These are phyloP conservation scores for Dendrocopos noguchii DNA, from an alignment of 2,113 vertebrate species.

Conservation along the genomic window DNA sequence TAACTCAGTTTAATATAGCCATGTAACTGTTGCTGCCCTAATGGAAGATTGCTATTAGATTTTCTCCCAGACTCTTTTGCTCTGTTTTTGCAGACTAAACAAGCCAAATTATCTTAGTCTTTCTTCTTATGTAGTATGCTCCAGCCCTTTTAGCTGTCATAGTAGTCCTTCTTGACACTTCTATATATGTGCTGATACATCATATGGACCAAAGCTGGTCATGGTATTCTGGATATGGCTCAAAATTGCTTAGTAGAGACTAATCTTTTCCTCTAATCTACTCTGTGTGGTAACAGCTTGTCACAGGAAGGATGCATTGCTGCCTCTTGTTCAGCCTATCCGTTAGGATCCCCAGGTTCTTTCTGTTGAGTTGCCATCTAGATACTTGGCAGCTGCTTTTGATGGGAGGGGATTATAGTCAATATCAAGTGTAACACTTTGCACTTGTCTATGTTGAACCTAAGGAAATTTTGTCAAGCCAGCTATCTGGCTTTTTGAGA, in stretches of 20 bases:
- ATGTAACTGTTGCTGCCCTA: not conserved
- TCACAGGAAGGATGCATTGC: not conserved
- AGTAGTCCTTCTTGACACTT: not conserved
- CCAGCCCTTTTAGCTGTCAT: not conserved
- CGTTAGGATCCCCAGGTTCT: not conserved
- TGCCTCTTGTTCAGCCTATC: not conserved
- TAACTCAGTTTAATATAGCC: not conserved
- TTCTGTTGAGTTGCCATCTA: not conserved
- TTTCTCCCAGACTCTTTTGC: not conserved
- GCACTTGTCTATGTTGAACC: not conserved
- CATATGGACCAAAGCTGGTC: not conserved
- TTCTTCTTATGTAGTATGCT: accelerated
- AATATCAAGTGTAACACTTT: not conserved
- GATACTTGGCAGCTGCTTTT: not conserved
- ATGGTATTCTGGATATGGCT: not conserved
- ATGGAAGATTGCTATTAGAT: not conserved
- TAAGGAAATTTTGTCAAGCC: not conserved
- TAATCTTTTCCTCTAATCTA: not conserved
- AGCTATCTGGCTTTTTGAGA: not conserved
- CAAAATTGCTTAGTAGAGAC: not conserved
- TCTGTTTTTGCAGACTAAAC: not conserved
- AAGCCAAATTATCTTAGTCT: not conserved
- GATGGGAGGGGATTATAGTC: not conserved
- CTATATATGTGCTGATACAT: accelerated
- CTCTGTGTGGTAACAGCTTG: not conserved